phyloP scores from a whole-genome alignment of 2,113 vertebrate species.

The Campylorhamphus procurvoides region DNA sequence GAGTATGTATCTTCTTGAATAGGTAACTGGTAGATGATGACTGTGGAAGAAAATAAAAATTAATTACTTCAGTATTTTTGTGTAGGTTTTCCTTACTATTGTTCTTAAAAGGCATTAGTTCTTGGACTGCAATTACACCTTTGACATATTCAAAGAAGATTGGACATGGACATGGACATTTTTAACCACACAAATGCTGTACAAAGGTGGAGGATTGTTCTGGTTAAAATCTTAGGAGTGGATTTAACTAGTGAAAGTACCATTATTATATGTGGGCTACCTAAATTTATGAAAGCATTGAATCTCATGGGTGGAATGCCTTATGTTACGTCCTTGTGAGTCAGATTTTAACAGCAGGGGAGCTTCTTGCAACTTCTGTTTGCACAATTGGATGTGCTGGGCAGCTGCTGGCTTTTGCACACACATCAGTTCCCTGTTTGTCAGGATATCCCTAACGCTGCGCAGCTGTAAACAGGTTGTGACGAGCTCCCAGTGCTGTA shows the following conservation, averaged over 20 bases:
- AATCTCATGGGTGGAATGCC: background rate
- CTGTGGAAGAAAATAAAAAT: background rate
- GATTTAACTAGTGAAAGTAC: background rate
- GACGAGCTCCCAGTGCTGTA: background rate
- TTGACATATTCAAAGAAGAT: background rate
- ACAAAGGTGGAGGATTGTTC: background rate
- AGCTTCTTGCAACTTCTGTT: background rate
- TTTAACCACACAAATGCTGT: background rate
- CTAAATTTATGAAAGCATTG: background rate
- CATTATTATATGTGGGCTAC: background rate
- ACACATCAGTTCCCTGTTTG: background rate
- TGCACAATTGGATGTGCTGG: background rate
- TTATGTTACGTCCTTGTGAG: background rate
- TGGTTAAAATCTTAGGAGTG: background rate
- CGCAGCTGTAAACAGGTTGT: background rate
- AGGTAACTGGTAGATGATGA: background rate
- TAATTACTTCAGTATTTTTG: background rate
- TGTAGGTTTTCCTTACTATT: background rate
- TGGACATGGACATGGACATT: background rate
- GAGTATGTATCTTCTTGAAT: background rate
- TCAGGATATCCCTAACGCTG: background rate
- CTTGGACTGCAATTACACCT: background rate
- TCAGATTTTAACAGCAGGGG: background rate
- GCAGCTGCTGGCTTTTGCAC: background rate
- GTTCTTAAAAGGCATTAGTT: background rate